Evolutionary conservation across 2,797 vertebrate genomes (phyloP), one percentile per base, ranked within the genome.

Genomic region (Threskiornis aethiopicus): DNA sequence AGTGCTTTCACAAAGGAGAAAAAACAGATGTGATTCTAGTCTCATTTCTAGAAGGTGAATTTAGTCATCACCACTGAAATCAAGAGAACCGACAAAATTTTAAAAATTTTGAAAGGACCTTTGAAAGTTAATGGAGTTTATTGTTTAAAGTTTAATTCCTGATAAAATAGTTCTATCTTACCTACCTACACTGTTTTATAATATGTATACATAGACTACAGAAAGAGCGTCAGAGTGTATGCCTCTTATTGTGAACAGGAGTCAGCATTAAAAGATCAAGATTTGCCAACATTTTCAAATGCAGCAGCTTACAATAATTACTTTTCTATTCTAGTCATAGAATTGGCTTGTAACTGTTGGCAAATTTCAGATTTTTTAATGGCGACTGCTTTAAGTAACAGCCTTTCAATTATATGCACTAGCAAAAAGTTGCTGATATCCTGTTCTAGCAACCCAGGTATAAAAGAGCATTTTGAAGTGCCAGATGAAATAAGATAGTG

Each of bases 381-480:
- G 64, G 26, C 84, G 24, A 24, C 24, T 90, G 9, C 39, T 84
- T 54, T 89, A 93, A 73, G 42, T 83, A 84, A 49, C 51, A 79
- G 49, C 42, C 67, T 89, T 94, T 94, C 79, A 93, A 71, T 89
- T 94, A 85, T 35, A 65, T 66, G 64, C 83, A 58, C 31, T 69
- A 83, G 64, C 51, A 85, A 96, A 95, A 92, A 94, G 64, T 66
- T 95, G 87, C 58, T 77, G 72, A 84, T 95, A 86, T 20, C 73
- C 80, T 94, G 42, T 95, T 93, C 70, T 67, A 95, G 75, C 71
- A 93, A 93, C 47, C 55, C 62, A 92, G 87, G 89, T 96, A 92
- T 92, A 94, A 95, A 94, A 95, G 66, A 92, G 26, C 46, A 84
- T 96, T 97, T 95, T 97, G 76, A 96, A 96, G 78, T 93, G 52